Conservation (phyloP, 2,888 invertebrate genomes). For the Chymomyza caudatula region DNA sequence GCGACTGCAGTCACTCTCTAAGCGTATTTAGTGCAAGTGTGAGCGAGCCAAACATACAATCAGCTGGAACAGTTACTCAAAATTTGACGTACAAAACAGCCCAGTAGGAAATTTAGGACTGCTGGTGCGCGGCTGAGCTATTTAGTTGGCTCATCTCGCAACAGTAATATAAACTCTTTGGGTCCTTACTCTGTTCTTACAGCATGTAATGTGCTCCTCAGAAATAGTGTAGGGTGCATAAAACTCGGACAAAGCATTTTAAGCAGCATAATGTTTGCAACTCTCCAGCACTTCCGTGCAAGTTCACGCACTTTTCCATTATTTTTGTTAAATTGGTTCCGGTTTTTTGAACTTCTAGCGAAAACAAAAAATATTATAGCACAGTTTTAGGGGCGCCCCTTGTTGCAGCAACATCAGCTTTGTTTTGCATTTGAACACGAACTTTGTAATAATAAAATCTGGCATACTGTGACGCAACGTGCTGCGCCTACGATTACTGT, state of each 20-base stretch:
- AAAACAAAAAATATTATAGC: neutral
- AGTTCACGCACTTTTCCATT: neutral
- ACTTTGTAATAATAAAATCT: slow-evolving; percentile 47
- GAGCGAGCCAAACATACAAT: no score
- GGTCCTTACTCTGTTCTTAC: no score
- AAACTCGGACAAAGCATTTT: slow-evolving; percentile 3
- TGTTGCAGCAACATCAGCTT: no score
- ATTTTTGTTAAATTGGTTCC: slow-evolving; percentile 1
- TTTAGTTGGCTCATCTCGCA: no score
- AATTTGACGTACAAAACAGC: no score
- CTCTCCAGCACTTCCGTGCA: neutral
- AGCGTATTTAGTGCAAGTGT: no score
- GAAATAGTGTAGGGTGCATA: neutral
- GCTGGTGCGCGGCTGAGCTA: no score
- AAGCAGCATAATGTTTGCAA: slow-evolving; percentile 39
- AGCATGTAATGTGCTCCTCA: no score
- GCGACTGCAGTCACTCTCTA: no score
- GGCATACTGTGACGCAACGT: neutral
- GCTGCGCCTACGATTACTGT: neutral
- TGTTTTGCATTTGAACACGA: slow-evolving; percentile 50
- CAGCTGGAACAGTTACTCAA: no score
- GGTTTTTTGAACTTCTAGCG: slow-evolving; percentile 11
- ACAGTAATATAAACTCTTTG: no score
- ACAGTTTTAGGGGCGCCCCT: neutral
- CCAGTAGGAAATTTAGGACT: no score